Conservation (phyloP, 2,888 invertebrate species). For the Pachydiplax longipennis region DNA sequence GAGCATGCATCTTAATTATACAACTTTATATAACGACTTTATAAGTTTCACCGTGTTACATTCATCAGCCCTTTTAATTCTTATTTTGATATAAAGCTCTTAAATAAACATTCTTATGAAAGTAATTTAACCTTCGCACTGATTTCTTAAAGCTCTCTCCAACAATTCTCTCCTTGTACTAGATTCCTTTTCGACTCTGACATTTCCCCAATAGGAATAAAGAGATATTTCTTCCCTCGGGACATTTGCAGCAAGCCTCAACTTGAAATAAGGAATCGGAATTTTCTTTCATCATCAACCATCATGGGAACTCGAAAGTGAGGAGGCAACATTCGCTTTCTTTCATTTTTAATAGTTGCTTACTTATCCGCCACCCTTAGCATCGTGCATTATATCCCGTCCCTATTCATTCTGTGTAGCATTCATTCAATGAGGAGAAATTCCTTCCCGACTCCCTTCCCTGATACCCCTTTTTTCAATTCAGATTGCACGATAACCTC, state of each 20-base stretch:
- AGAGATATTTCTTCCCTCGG: background rate
- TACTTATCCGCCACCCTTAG: background rate
- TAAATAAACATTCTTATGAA: no score
- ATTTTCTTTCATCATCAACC: background rate
- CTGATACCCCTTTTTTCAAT: background rate
- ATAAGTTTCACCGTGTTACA: no score
- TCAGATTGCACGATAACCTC: background rate
- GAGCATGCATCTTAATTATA: no score
- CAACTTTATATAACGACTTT: no score
- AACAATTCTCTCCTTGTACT: no score
- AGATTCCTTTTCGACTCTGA: no score
- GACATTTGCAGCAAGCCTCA: background rate
- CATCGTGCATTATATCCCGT: background rate
- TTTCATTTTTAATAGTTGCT: background rate
- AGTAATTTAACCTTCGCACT: no score
- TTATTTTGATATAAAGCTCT: no score
- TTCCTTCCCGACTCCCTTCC: background rate
- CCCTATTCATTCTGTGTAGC: background rate
- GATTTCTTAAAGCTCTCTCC: no score
- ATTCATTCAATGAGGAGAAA: background rate
- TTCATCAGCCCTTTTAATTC: no score
- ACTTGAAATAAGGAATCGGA: background rate
- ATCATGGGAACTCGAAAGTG: background rate
- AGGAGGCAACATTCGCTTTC: background rate
- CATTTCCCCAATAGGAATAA: background rate